These are phyloP conservation scores for Phyllopteryx taeniolatus DNA, from an alignment of 2,113 vertebrate species.

Conservation along the genomic window DNA sequence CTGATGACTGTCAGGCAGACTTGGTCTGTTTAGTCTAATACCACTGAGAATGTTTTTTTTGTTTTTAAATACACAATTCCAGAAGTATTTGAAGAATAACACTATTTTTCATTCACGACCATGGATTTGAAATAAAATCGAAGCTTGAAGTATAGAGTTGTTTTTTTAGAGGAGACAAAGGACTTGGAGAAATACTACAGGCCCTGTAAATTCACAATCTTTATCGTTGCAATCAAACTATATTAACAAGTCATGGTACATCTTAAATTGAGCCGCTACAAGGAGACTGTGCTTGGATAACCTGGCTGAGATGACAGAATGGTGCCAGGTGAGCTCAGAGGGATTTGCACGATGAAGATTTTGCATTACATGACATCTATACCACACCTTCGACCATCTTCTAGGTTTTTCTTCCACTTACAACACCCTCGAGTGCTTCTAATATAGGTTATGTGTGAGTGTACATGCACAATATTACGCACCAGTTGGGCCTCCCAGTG, in stretches of 20 bases:
- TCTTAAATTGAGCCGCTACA: constrained; percentile 54
- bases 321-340: constrained; percentile 54
- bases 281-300: constrained; percentile 46
- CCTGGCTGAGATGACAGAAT: constrained; percentile 60
- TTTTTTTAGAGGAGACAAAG: too few relatives aligned
- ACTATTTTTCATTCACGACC: neutral
- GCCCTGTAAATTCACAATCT: too few relatives aligned
- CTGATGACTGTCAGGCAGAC: constrained; percentile 12
- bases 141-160: too few relatives aligned
- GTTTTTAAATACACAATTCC: neutral
- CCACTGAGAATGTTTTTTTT: neutral
- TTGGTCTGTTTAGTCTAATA: constrained; percentile 28
- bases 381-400: neutral
- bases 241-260: constrained; percentile 60
- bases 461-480: constrained; percentile 39
- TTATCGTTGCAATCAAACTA: constrained; percentile 40
- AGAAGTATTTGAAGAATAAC: too few relatives aligned
- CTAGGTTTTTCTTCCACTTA: neutral
- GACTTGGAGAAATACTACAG: too few relatives aligned
- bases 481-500: constrained; percentile 40
- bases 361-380: constrained; percentile 15
- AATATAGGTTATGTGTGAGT: constrained; percentile 52
- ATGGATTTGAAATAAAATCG: neutral
- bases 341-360: constrained; percentile 40
- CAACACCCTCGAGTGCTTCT: constrained; percentile 46